A percentile compares a stretch with the other conserved stretches of the same genome.
These are phyloP conservation scores for Rhamphomyia laevipes DNA, from an alignment of 2,888 invertebrate species.

Conservation along the genomic window DNA sequence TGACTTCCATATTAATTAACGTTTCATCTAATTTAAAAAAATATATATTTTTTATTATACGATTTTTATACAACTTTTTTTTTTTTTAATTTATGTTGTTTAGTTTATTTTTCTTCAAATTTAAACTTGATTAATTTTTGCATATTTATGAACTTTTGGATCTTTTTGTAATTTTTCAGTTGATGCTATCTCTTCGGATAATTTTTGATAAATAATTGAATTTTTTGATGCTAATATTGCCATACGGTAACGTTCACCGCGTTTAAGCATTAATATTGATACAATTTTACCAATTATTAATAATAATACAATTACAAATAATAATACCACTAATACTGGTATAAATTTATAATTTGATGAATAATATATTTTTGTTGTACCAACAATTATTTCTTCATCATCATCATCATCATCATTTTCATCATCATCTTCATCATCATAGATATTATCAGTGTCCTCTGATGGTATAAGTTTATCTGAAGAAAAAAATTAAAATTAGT, in stretches of 20 bases:
- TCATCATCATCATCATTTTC: constrained; percentile 18
- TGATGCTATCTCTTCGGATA: constrained; percentile 63
- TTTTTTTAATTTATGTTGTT: no score
- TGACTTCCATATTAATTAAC: no score
- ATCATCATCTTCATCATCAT: constrained; percentile 24
- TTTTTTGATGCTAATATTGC: constrained; percentile 36
- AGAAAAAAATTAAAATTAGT: no score
- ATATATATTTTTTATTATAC: no score
- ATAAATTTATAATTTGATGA: constrained; percentile 41
- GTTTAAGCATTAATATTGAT: constrained; percentile 41
- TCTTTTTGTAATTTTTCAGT: constrained; percentile 42
- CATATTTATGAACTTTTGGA: constrained; percentile 55
- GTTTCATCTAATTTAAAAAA: no score
- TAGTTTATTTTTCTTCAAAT: constrained; percentile 3
- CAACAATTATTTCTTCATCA: constrained; percentile 33
- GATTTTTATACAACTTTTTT: no score
- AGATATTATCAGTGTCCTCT: constrained; percentile 11
- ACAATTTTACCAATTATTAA: constrained; percentile 43
- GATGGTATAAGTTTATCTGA: no score
- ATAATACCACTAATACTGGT: constrained; percentile 44
- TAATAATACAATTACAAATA: constrained; percentile 44
- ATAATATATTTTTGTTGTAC: constrained; percentile 36
- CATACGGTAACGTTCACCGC: constrained; percentile 39
- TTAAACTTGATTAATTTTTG: constrained; percentile 43
- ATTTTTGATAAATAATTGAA: constrained; percentile 59